A percentile compares a stretch with the other conserved stretches of the same genome.
These are phyloP conservation scores for Tetragonula clypearis DNA, from an alignment of 1,140 invertebrate genomes.

Conservation along the genomic window DNA sequence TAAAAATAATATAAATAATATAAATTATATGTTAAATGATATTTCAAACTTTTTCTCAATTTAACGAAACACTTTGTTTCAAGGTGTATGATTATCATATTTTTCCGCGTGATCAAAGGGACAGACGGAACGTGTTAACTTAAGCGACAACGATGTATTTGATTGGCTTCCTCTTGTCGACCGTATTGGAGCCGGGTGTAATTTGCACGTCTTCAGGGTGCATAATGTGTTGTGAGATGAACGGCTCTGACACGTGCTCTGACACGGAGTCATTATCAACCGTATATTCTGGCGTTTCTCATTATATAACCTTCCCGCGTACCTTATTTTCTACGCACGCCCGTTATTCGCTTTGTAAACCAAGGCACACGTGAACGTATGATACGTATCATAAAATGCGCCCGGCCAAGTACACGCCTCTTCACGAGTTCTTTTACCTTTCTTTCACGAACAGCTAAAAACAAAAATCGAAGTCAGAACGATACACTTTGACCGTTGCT, in stretches of 20 bases:
- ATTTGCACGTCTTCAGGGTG: conserved; percentile 53
- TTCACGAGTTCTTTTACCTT: neutral
- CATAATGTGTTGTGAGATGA: conserved; percentile 64
- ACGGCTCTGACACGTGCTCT: conserved; percentile 62
- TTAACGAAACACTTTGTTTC: too few relatives aligned
- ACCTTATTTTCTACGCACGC: neutral
- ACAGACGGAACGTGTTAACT: neutral
- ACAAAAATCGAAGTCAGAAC: neutral
- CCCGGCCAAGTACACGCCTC: neutral
- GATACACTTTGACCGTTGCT: neutral
- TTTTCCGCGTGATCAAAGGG: too few relatives aligned
- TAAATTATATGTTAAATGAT: too few relatives aligned
- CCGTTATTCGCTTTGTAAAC: neutral
- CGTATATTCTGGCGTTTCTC: conserved; percentile 2
- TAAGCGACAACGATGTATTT: conserved; percentile 13
- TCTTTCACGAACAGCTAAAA: neutral
- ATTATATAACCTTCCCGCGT: neutral
- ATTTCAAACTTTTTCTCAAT: too few relatives aligned
- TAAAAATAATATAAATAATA: too few relatives aligned
- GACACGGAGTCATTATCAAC: conserved; percentile 65
- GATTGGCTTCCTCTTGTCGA: conserved; percentile 34
- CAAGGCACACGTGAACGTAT: neutral
- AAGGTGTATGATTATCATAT: too few relatives aligned
- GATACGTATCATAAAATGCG: neutral
- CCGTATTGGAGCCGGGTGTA: conserved; percentile 23